Evolutionary conservation across 1,140 invertebrate species (phyloP), one percentile per base, ranked within the genome.

Genomic region (Zaprionus davidi): DNA sequence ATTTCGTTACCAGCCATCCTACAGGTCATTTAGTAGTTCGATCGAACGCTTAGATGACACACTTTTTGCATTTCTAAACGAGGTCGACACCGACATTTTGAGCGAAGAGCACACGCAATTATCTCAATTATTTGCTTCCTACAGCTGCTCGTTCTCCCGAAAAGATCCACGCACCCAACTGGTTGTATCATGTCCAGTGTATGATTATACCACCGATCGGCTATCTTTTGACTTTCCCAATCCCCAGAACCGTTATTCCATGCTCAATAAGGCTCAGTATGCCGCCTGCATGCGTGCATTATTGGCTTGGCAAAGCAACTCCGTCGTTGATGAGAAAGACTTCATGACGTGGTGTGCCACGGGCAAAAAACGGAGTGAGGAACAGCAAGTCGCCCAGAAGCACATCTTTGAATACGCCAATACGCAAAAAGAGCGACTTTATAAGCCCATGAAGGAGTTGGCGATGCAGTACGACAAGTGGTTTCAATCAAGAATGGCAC

Each of bases 1-100:
- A 28, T 88, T 88, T 46, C 75, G 46, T 2, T 74, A 85, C 41
- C 75, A 88, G 28, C 85, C 85, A 0, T 85, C 85, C 1, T 85
- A 72, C 24, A 90, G 44, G n/a, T 28, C 53, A 6, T 88, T 90
- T 6, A 90, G 77, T 41, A 90, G 71, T 62, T 67, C 75, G 0
- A 59, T 88, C 7, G 85, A 85, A n/a, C 3, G 71, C 34, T 34
- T 28, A 5, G 24, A 74, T 38, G 85, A 88, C 13, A 20, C 78
- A 5, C 64, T 88, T 0, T 90, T 69, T 44, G 46, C 59, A 0
- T 72, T 67, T 17, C 57, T 88, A 1, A 90, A 90, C n/a, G 85
- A 90, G 0, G 64, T 90, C 20, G 72, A 90, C 5, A 24, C 71
- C 0, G 78, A 72, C 6, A 49, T 74, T 0, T 58, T 85, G 2